Evolutionary conservation across 2,888 invertebrate species (phyloP).

Genomic region (Hipparchia semele): DNA sequence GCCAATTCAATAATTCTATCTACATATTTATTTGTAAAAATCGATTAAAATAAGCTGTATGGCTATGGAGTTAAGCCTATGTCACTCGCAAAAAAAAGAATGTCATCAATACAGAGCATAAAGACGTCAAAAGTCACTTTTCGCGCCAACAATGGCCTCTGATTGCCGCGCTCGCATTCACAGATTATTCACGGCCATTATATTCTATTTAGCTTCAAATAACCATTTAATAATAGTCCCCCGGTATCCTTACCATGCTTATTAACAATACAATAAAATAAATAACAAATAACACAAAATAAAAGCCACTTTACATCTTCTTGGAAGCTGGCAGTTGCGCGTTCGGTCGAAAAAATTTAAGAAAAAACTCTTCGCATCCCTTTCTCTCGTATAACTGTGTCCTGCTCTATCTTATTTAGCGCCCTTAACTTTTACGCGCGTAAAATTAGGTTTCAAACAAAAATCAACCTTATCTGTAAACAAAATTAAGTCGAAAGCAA

Average conservation of each 20-base stretch:
- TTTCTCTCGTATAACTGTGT: slow-evolving; percentile 52
- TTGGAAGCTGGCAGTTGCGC: slow-evolving; percentile 76
- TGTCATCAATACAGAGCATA: slow-evolving; percentile 46
- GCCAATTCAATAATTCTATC: slow-evolving; percentile 30
- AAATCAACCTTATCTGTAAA: slow-evolving; percentile 11
- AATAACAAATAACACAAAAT: slow-evolving; percentile 77
- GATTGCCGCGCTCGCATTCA: slow-evolving; percentile 75
- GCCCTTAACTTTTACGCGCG: slow-evolving; percentile 38
- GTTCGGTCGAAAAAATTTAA: slow-evolving; percentile 55
- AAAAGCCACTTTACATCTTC: slow-evolving; percentile 82
- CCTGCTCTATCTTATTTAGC: slow-evolving; percentile 61
- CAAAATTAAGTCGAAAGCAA: slow-evolving; percentile 20
- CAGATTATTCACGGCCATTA: slow-evolving; percentile 79
- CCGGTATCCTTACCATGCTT: slow-evolving; percentile 76
- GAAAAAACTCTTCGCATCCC: slow-evolving; percentile 52
- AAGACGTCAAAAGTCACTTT: slow-evolving; percentile 74
- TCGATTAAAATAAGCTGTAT: slow-evolving; percentile 42
- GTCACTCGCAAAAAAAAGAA: slow-evolving; percentile 39
- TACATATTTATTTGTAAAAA: slow-evolving; percentile 26
- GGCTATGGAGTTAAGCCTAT: slow-evolving; percentile 17
- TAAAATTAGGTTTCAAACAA: slow-evolving; percentile 24
- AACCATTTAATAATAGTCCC: slow-evolving; percentile 80
- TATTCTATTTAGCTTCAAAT: slow-evolving; percentile 83
- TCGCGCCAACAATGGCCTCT: slow-evolving; percentile 65
- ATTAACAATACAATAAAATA: slow-evolving; percentile 83